A percentile compares a stretch with the other conserved stretches of the same genome.
Evolutionary conservation across 30 jellyfish, hydroid and myxozoan genomes (phyloP).

Genomic region (Clytia hemisphaerica): DNA sequence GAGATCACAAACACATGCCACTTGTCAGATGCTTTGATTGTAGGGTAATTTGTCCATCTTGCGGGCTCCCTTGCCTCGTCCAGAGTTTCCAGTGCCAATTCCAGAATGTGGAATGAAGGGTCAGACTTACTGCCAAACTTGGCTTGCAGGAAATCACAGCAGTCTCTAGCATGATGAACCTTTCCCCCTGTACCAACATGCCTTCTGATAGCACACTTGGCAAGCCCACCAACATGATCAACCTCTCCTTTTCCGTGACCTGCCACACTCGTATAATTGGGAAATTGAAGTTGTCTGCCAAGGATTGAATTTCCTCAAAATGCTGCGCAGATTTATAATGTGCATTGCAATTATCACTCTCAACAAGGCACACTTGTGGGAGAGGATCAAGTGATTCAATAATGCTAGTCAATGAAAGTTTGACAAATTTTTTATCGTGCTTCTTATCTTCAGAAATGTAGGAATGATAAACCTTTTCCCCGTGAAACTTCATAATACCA

Average conservation of each 20-base stretch:
- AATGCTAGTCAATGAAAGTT: constrained; percentile 13
- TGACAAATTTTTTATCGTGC: constrained; percentile 20
- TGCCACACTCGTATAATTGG: constrained; percentile 26
- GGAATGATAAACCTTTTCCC: constrained; percentile 31
- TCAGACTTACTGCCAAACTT: too few species aligned
- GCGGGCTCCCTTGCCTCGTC: too few species aligned
- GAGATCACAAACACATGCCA: constrained; percentile 2
- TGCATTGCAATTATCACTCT: constrained; percentile 28
- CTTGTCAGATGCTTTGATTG: too few species aligned
- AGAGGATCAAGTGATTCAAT: constrained; percentile 16
- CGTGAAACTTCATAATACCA: constrained; percentile 25
- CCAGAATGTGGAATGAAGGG: too few species aligned
- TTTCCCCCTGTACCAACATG: constrained; percentile 21
- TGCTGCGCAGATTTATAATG: constrained; percentile 35
- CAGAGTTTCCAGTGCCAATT: too few species aligned
- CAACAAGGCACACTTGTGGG: constrained; percentile 18
- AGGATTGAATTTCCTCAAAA: constrained; percentile 23
- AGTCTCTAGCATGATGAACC: constrained; percentile 23
- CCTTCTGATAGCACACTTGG: constrained; percentile 19
- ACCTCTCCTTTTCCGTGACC: constrained; percentile 38
- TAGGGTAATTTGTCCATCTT: too few species aligned
- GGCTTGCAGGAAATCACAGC: too few species aligned
- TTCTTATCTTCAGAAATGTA: constrained; percentile 20
- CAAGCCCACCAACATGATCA: constrained; percentile 40
- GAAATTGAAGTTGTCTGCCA: constrained; percentile 10